Evolutionary conservation across 2,888 invertebrate genomes (phyloP).

Genomic region (Gryllus longicercus): DNA sequence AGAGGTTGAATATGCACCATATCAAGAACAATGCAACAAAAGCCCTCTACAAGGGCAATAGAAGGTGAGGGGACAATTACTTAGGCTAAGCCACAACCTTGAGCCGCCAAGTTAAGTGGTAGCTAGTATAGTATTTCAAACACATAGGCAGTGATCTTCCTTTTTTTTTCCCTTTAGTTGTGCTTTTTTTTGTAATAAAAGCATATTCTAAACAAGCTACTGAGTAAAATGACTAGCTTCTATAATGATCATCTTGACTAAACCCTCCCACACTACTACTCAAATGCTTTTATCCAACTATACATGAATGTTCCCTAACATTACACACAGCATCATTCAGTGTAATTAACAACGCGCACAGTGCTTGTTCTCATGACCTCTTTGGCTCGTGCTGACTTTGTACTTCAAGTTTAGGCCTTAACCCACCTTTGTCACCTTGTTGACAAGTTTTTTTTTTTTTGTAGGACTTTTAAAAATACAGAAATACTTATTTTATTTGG

Average conservation of each 20-base stretch:
- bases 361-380: not conserved
- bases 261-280: slow-evolving; percentile 2
- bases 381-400: slow-evolving; percentile 17
- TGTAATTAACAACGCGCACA: not conserved
- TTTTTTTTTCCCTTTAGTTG: slow-evolving; percentile 5
- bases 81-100: slow-evolving; percentile 17
- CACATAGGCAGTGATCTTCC: slow-evolving; percentile 17
- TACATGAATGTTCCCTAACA: slow-evolving; percentile 2
- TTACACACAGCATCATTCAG: slow-evolving; percentile 9
- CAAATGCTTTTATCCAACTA: slow-evolving; percentile 17
- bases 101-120: slow-evolving; percentile 6
- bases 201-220: slow-evolving; percentile 1
- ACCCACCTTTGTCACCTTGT: slow-evolving; percentile 3
- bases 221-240: slow-evolving; percentile 7
- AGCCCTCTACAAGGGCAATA: not conserved
- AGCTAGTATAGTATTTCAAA: slow-evolving; percentile 7
- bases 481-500: not conserved
- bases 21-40: slow-evolving; percentile 7
- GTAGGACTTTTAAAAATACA: not conserved
- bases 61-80: not conserved
- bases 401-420: slow-evolving; percentile 17
- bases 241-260: not conserved
- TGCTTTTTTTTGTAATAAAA: not conserved
- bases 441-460: not conserved
- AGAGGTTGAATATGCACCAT: not conserved